Conservation (phyloP, 2,888 invertebrate genomes). For the Apocheima hispidaria region DNA sequence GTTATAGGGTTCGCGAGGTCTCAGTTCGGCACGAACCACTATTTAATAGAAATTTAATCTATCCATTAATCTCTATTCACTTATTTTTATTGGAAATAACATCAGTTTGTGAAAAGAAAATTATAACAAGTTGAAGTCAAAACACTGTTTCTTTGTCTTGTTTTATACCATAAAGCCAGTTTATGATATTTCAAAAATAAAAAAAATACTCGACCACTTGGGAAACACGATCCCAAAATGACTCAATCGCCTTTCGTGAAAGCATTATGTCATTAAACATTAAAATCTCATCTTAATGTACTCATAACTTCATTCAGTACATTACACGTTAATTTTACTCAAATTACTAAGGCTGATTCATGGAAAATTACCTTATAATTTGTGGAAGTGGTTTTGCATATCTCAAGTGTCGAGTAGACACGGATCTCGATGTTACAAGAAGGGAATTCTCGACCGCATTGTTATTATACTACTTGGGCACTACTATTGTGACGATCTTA, state of each 20-base stretch:
- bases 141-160: too few species aligned
- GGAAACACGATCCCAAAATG: constrained; percentile 5
- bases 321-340: constrained; percentile 40
- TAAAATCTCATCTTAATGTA: constrained; percentile 41
- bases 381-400: constrained; percentile 11
- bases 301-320: constrained; percentile 36
- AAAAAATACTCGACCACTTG: not conserved
- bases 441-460: not conserved
- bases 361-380: constrained; percentile 19
- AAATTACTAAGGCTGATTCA: constrained; percentile 34
- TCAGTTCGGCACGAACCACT: too few species aligned
- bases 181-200: not conserved
- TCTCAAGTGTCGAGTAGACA: not conserved
- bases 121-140: too few species aligned
- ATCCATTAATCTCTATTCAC: too few species aligned
- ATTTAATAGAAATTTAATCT: too few species aligned
- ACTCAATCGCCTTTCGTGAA: constrained; percentile 35
- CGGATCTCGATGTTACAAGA: constrained; percentile 5
- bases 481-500: not conserved
- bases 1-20: too few species aligned
- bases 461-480: not conserved
- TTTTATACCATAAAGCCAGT: not conserved
- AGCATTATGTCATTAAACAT: constrained; percentile 39
- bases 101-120: too few species aligned
- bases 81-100: too few species aligned